phyloP scores from a whole-genome alignment of 2,888 invertebrate genomes.

The Heliconius ethilla region DNA sequence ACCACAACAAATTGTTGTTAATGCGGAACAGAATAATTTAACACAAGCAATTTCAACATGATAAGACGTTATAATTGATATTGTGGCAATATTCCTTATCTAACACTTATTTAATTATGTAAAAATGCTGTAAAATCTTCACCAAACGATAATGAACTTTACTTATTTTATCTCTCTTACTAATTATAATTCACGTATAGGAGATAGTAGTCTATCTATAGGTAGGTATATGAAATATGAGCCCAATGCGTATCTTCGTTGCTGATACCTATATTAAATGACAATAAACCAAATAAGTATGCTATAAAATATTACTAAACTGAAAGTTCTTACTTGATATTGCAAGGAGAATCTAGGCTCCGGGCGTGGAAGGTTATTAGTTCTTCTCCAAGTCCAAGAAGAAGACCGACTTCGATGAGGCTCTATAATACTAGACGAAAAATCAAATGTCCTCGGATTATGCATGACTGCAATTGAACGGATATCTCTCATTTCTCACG shows the following conservation, averaged over 20 bases:
- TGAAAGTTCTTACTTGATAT: slow-evolving; percentile 58
- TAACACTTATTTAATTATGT: background rate
- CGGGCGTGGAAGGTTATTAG: slow-evolving; percentile 57
- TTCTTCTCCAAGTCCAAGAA: slow-evolving; percentile 67
- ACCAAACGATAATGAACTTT: slow-evolving; percentile 5
- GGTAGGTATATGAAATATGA: background rate
- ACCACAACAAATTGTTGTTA: too few species aligned
- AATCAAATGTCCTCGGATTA: slow-evolving; percentile 62
- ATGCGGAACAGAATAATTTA: too few species aligned
- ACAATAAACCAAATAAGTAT: background rate
- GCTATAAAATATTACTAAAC: background rate
- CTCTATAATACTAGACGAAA: slow-evolving; percentile 50
- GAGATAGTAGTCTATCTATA: too few species aligned
- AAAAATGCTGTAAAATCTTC: background rate
- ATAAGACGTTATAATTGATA: background rate
- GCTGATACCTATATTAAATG: background rate
- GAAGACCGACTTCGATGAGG: slow-evolving; percentile 66
- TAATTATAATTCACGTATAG: slow-evolving; percentile 2
- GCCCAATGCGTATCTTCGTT: slow-evolving; percentile 7
- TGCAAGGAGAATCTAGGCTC: slow-evolving; percentile 74
- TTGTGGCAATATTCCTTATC: background rate
- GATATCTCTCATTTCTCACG: slow-evolving; percentile 66
- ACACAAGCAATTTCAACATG: too few species aligned
- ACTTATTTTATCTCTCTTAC: background rate
- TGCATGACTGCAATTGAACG: slow-evolving; percentile 63